phyloP scores from a whole-genome alignment of 2,888 invertebrate genomes.

The Hyalella azteca region DNA sequence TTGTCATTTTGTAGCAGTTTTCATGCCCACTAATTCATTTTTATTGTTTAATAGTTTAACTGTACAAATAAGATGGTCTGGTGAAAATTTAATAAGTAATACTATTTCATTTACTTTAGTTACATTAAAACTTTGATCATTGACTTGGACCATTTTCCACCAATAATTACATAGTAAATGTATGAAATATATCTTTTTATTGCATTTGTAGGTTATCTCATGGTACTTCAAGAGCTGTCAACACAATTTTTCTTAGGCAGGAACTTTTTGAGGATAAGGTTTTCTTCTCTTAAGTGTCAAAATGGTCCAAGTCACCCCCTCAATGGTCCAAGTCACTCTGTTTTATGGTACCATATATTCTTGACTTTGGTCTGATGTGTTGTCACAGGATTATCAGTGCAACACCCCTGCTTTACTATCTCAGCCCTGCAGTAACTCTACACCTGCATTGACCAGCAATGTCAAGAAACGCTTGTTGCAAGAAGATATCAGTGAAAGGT shows the following conservation, averaged over 20 bases:
- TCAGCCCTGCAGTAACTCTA: neutral
- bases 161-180: too few species aligned
- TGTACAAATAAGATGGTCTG: too few species aligned
- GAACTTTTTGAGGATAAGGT: neutral
- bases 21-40: too few species aligned
- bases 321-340: neutral
- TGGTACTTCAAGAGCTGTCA: too few species aligned
- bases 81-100: too few species aligned
- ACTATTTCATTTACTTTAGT: too few species aligned
- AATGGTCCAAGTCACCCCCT: neutral
- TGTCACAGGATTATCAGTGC: neutral
- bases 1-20: too few species aligned
- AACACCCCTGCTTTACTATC: neutral
- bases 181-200: too few species aligned
- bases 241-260: neutral
- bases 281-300: neutral
- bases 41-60: too few species aligned
- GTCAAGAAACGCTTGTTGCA: neutral
- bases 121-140: too few species aligned
- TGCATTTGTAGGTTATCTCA: too few species aligned
- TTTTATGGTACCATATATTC: neutral
- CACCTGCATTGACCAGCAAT: neutral
- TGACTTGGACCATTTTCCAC: too few species aligned
- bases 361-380: neutral
- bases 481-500: neutral